Evolutionary conservation across 2,888 invertebrate species (phyloP).

Genomic region (Pandemis heparana): DNA sequence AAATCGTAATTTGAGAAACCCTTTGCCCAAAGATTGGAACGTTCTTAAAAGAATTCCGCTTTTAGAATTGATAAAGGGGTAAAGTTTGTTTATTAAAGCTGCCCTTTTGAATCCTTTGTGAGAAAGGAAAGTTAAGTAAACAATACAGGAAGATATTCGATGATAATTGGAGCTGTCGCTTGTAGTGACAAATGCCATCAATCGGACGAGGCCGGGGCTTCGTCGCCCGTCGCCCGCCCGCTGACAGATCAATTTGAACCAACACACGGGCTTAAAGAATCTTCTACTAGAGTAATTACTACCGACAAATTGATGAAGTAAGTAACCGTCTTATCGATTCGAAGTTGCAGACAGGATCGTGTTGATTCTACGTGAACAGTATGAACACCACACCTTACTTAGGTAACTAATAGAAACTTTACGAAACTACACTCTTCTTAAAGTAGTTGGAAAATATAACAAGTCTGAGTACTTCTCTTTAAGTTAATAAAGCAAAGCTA

Average conservation of each 20-base stretch:
- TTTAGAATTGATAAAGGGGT: conserved; percentile 22
- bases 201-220: conserved; percentile 22
- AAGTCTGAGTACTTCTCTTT: no score
- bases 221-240: conserved; percentile 8
- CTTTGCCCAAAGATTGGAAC: conserved; percentile 16
- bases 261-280: conserved; percentile 18
- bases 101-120: conserved; percentile 25
- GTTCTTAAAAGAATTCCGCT: conserved; percentile 22
- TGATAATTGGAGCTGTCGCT: conserved; percentile 37
- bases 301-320: background rate
- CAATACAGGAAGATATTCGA: conserved; percentile 23
- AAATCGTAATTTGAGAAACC: conserved; percentile 25
- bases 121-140: conserved; percentile 28
- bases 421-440: no score
- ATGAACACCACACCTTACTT: no score
- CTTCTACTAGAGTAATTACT: background rate
- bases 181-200: conserved; percentile 32
- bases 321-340: background rate
- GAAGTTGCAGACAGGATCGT: background rate
- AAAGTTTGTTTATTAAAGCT: conserved; percentile 37
- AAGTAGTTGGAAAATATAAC: no score
- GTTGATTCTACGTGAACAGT: no score
- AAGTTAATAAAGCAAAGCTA: no score
- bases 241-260: conserved; percentile 32
- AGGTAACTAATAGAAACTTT: no score